Base-by-base conservation (phyloP, 2,888 invertebrate genomes). In the Dryomyza anilis region DNA sequence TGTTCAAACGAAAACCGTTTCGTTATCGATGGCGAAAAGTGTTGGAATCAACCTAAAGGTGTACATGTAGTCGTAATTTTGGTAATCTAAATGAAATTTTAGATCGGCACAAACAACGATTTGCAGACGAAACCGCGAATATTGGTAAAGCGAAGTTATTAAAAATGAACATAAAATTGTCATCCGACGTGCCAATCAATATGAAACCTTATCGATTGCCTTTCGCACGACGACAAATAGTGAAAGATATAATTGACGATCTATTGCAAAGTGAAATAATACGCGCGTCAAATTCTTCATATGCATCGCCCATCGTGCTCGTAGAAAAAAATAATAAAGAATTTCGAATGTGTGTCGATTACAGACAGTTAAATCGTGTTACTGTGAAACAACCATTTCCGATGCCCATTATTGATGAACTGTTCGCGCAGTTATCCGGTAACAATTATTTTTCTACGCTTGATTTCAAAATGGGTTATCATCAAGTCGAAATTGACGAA, bases 341-440 rank as follows among this genome's bases (percentile, higher is more conserved):
- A 53, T 25, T n/a, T 7, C 53, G 53, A 3, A 53, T 62, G 43
- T 62, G 62, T 7, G 62, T 62, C 8, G 62, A 62, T 53, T 62
- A 53, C 21, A 33, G 62, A 14, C 36, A 25, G 12, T 27, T 62
- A 25, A 53, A 62, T 43, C 12, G 14, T 6, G 25, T 52, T 10
- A 62, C 62, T 6, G 29, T 62, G 12, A 36, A 52, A 14, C 33
- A 62, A 39, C 52, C 30, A 5, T 62, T 52, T 39, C 29, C 43
- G 21, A 45, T 63, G 55, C 63, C 63, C 3, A 23, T 63, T 12
- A 53, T 63, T n/a, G 63, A 63, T 12, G 55, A 63, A n/a, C 45
- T 27, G n/a, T 29, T 63, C 16, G 48, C 55, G 7, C 48, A 56
- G 10, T n/a, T 63, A 19, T 27, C 56, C 12, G 63, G 48, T 33